Evolutionary conservation across 1,140 invertebrate species (phyloP).

Genomic region (Bombus confusus): DNA sequence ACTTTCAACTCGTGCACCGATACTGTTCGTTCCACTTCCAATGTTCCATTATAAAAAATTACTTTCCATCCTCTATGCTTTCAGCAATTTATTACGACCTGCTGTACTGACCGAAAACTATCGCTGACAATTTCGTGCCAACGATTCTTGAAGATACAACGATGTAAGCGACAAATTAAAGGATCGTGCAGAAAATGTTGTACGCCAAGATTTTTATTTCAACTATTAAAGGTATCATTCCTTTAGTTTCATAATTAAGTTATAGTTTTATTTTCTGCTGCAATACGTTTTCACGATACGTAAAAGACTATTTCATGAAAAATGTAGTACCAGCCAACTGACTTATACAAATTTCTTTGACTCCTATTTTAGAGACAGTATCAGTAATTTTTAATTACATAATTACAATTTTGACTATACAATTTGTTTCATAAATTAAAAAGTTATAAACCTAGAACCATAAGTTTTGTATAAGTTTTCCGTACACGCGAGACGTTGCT

Average conservation of each 20-base stretch:
- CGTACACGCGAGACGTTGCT: no score
- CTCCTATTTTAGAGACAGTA: no score
- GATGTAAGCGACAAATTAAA: not conserved
- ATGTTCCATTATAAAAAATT: slow-evolving; percentile 11
- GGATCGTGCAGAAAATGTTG: not conserved
- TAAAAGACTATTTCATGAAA: no score
- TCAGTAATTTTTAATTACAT: no score
- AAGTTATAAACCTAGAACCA: not conserved
- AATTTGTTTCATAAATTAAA: not conserved
- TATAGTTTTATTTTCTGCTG: no score
- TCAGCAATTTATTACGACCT: not conserved
- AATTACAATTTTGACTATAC: not conserved
- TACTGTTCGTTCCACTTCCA: not conserved
- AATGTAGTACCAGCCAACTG: no score
- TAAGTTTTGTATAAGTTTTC: no score
- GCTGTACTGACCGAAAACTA: not conserved
- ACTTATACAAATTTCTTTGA: no score
- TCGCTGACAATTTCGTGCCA: not conserved
- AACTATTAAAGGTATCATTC: no score
- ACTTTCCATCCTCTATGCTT: not conserved
- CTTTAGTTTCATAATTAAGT: no score
- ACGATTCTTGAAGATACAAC: not conserved
- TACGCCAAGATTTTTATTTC: no score
- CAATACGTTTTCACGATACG: no score
- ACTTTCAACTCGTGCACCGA: not conserved